Evolutionary conservation across 92 coral and sea anemone genomes (phyloP).

Genomic region (Porites cylindrica): DNA sequence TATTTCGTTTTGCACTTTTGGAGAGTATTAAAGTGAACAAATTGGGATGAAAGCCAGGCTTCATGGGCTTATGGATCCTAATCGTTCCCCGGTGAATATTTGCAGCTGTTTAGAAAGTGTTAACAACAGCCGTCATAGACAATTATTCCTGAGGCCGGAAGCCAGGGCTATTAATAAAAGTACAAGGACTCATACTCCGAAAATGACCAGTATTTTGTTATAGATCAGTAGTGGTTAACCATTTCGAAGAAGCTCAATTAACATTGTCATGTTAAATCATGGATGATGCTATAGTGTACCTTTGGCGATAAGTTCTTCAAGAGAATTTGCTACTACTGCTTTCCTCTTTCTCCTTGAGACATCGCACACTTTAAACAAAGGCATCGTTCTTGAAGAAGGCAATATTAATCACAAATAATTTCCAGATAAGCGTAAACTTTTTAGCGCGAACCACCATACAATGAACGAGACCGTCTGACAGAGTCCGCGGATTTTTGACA

Average conservation of each 20-base stretch:
- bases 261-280: background rate
- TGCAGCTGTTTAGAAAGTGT: constrained; percentile 1
- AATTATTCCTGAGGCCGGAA: background rate
- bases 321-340: constrained; percentile 32
- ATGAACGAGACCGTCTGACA: constrained; percentile 6
- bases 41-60: background rate
- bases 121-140: background rate
- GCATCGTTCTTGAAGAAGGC: background rate
- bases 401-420: too few relatives aligned
- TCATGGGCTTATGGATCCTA: background rate
- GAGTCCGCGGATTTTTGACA: too few relatives aligned
- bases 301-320: constrained; percentile 9
- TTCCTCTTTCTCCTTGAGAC: constrained; percentile 33
- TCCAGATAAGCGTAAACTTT: background rate
- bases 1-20: background rate
- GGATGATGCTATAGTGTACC: constrained; percentile 3
- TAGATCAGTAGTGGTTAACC: background rate
- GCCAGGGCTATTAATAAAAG: background rate
- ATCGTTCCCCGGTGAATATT: background rate
- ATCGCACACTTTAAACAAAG: constrained; percentile 8
- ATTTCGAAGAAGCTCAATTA: background rate
- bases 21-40: background rate
- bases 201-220: background rate
- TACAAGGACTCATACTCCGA: background rate
- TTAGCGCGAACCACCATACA: background rate